A percentile compares a stretch with the other conserved stretches of the same genome.
phyloP scores from a whole-genome alignment of 2,888 invertebrate species.

The Zygogramma bicolorata region DNA sequence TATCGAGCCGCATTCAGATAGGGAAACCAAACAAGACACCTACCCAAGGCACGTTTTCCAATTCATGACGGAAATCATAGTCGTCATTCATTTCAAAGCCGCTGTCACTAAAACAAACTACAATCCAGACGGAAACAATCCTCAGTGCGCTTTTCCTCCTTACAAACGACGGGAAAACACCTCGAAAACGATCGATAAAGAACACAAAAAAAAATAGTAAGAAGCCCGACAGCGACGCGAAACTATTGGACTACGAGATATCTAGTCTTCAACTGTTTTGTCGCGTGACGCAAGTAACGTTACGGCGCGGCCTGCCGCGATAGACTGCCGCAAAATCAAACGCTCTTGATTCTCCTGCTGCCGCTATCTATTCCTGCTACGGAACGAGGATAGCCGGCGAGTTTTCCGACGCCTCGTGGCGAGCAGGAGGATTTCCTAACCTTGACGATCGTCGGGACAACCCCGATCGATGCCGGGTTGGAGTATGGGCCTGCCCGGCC shows the following conservation, averaged over 20 bases:
- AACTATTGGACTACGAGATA: not conserved
- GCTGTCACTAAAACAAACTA: slow-evolving; percentile 10
- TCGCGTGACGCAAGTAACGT: not conserved
- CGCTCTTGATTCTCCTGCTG: not conserved
- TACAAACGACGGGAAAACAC: not conserved
- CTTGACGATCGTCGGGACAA: not conserved
- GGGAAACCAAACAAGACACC: slow-evolving; percentile 36
- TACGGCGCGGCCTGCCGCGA: not conserved
- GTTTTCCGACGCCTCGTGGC: not conserved
- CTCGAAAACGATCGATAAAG: not conserved
- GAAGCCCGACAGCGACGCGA: not conserved
- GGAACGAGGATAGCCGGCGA: slow-evolving; percentile 2
- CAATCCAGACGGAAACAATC: not conserved
- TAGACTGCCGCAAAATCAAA: not conserved
- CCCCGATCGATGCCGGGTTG: not conserved
- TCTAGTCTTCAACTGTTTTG: not conserved
- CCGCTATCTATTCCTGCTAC: not conserved
- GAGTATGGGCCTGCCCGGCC: not conserved
- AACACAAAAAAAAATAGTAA: not conserved
- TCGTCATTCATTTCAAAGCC: slow-evolving; percentile 42
- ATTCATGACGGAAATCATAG: slow-evolving; percentile 62
- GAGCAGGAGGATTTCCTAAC: slow-evolving; percentile 9
- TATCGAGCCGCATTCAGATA: not conserved
- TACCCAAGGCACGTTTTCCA: slow-evolving; percentile 63
- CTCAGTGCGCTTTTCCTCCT: not conserved